Conservation (phyloP, 37 sponge, comb jelly and placozoan species). For the Tethya wilhelma region DNA sequence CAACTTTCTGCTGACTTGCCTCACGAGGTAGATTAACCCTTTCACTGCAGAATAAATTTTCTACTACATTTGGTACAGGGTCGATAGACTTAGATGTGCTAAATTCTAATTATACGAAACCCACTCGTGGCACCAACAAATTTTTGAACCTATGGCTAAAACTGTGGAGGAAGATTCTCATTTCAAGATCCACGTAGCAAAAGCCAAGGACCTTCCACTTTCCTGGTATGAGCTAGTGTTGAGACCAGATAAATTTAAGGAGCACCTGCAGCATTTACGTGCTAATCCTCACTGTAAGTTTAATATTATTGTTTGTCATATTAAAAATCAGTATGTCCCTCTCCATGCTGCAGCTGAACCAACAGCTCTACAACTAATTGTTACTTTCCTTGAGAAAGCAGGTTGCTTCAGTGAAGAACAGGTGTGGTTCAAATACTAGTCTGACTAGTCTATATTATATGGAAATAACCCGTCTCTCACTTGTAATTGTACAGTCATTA, state of each 20-base stretch:
- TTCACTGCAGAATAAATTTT: too few relatives aligned
- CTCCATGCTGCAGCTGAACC: constrained; percentile 56
- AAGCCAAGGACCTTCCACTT: constrained; percentile 67
- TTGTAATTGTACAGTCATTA: background rate
- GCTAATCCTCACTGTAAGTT: constrained; percentile 45
- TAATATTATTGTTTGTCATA: background rate
- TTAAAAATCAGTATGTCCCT: background rate
- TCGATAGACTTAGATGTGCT: too few relatives aligned
- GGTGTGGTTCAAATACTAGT: background rate
- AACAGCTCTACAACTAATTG: constrained; percentile 54
- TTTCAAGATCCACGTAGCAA: constrained; percentile 56
- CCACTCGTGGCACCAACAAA: too few relatives aligned
- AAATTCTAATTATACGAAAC: too few relatives aligned
- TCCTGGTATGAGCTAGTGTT: constrained; percentile 81
- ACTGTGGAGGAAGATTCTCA: constrained; percentile 16
- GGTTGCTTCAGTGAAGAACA: too few relatives aligned
- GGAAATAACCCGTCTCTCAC: background rate
- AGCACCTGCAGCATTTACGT: constrained; percentile 53
- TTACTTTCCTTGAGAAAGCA: constrained; percentile 78
- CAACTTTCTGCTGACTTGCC: too few relatives aligned
- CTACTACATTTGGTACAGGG: too few relatives aligned
- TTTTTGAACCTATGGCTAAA: background rate
- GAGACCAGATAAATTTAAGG: constrained; percentile 57
- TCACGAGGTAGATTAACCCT: too few relatives aligned
- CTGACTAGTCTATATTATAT: background rate